Evolutionary conservation across 2,888 invertebrate genomes (phyloP).

Genomic region (Chymomyza amoena): DNA sequence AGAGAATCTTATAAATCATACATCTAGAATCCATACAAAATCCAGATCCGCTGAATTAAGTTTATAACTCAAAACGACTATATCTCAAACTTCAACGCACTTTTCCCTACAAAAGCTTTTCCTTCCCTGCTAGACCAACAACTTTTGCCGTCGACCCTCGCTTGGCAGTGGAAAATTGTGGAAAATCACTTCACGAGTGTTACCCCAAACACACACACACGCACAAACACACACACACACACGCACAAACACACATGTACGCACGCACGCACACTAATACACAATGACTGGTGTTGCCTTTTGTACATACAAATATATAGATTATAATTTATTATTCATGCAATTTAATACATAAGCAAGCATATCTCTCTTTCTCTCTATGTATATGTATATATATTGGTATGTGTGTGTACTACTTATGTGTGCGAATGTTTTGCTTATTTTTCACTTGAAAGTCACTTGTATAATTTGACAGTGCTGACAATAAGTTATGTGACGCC

Average conservation of each 20-base stretch:
- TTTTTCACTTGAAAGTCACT: slow-evolving; percentile 50
- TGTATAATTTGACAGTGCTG: slow-evolving; percentile 63
- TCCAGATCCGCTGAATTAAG: too few relatives aligned
- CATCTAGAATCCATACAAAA: too few relatives aligned
- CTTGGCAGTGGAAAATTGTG: slow-evolving; percentile 48
- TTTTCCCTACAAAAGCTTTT: too few relatives aligned
- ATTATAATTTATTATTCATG: slow-evolving; percentile 70
- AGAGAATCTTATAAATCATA: too few relatives aligned
- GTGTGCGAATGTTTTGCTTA: slow-evolving; percentile 10
- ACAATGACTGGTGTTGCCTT: slow-evolving; percentile 9
- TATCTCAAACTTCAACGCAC: too few relatives aligned
- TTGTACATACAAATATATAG: slow-evolving; percentile 17
- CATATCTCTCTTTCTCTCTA: background rate
- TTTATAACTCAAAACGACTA: too few relatives aligned
- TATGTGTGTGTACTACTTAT: background rate
- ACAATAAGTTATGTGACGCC: slow-evolving; percentile 46
- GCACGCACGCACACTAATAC: background rate
- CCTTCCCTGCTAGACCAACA: too few relatives aligned
- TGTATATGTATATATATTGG: too few relatives aligned
- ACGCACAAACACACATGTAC: slow-evolving; percentile 9
- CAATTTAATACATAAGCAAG: slow-evolving; percentile 42
- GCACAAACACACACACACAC: background rate
- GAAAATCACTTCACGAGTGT: slow-evolving; percentile 62
- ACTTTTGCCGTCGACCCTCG: too few relatives aligned
- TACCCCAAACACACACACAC: slow-evolving; percentile 10